Base-by-base conservation (phyloP, 2,797 vertebrate genomes). In the Echeneis naucrates region DNA sequence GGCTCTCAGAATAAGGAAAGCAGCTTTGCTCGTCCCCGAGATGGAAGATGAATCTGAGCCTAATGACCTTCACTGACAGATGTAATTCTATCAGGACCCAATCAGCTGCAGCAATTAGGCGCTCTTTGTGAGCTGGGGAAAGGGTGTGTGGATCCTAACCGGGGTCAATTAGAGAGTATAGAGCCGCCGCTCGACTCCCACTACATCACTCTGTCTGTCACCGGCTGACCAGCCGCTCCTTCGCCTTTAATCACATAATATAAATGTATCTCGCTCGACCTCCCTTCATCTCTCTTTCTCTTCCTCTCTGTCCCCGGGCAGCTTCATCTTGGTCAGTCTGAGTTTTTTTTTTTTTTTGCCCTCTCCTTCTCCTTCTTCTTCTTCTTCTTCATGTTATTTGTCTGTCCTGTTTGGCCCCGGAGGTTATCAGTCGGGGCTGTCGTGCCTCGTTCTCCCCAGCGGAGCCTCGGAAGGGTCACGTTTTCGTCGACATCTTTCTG, bases 31-130 rank as follows among this genome's bases (percentile, higher is more conserved):
- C 60, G 70, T 87, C 80, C 64, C 45, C 4, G 8, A 59, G 79
- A 83, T 53, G 73, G 83, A 90, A 88, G 89, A 91, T 86, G 89
- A 91, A 90, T 87, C 77, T 77, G 76, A 84, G 87, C 89, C 83
- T 92, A 93, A 92, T 84, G 87, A 91, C 91, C 92, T 92, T 90
- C 86, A 63, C 87, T 91, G 92, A 91, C 92, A 87, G 91, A 77
- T 47, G 83, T 93, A 92, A 94, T 93, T 93, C 90, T 93, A 93
- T 93, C 93, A 91, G 89, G 91, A 89, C 78, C 86, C 89, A 93
- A 93, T 94, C 92, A 93, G 90, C 80, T 76, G 83, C 78, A 88
- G 91, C 92, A 92, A 93, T 94, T 93, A 93, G 88, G 72, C 47
- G 54, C 69, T 91, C 89, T 91, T 88, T 92, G 89, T 92, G 88